These are phyloP conservation scores for Vireo altiloquus DNA, from an alignment of 2,113 vertebrate species.

Conservation along the genomic window DNA sequence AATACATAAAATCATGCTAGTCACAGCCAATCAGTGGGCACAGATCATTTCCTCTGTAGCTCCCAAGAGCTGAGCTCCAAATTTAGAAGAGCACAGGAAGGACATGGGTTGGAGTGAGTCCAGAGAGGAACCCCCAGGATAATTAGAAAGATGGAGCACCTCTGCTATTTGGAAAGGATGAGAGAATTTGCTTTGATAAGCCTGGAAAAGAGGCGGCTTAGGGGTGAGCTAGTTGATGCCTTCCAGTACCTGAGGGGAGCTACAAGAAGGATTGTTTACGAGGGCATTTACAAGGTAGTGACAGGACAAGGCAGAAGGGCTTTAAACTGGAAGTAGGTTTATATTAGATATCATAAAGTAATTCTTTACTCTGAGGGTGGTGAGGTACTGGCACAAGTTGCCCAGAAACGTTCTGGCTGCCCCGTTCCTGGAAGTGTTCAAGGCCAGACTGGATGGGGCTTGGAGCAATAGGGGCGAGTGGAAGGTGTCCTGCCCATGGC, in stretches of 20 bases:
- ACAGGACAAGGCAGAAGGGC: background rate
- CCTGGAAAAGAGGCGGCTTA: background rate
- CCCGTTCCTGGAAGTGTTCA: background rate
- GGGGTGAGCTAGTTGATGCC: background rate
- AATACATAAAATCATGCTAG: background rate
- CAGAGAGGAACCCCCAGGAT: background rate
- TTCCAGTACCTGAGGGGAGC: background rate
- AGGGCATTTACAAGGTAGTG: background rate
- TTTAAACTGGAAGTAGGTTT: background rate
- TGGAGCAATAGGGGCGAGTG: background rate
- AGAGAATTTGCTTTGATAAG: background rate
- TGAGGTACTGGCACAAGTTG: too few relatives aligned
- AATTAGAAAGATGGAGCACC: background rate
- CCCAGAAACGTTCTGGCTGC: background rate
- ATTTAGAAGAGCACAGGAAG: background rate
- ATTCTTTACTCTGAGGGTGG: background rate
- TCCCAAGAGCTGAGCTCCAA: background rate
- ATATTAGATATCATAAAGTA: background rate
- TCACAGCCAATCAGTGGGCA: background rate
- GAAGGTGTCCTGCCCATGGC: background rate
- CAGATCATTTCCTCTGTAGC: background rate
- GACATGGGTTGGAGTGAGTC: background rate
- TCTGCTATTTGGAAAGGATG: background rate
- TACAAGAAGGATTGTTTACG: background rate
- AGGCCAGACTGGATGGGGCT: background rate